Conservation (phyloP, 2,113 vertebrate species). For the Romanogobio albipinnatus region DNA sequence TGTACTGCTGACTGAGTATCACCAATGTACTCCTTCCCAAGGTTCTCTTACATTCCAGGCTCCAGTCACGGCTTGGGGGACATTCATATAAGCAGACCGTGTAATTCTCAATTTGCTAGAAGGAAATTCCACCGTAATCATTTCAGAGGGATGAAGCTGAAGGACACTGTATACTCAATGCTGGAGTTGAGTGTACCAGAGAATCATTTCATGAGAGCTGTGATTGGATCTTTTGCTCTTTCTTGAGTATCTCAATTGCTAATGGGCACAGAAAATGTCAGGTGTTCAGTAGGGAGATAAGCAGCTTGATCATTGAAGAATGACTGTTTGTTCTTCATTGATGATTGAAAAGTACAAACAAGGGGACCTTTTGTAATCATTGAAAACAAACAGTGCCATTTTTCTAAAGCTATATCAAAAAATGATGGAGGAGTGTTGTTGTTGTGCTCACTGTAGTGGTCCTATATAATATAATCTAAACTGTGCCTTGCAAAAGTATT, state of each 20-base stretch:
- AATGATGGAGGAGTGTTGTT: no score
- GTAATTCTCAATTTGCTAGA: conserved; percentile 39
- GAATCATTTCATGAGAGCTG: not conserved
- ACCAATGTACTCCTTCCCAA: conserved; percentile 29
- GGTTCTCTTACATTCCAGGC: conserved; percentile 28
- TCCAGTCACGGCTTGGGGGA: conserved; percentile 23
- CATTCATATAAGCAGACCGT: conserved; percentile 45
- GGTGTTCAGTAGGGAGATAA: not conserved
- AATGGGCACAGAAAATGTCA: not conserved
- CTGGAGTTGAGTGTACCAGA: conserved; percentile 4
- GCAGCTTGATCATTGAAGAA: not conserved
- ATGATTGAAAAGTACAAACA: not conserved
- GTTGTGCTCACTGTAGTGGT: no score
- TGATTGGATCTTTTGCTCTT: not conserved
- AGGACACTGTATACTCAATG: not conserved
- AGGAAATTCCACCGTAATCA: conserved; percentile 49
- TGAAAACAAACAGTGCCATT: not conserved
- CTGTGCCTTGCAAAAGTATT: no score
- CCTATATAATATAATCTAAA: no score
- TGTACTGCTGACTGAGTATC: conserved; percentile 35
- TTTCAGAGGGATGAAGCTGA: conserved; percentile 22
- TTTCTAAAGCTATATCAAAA: no score
- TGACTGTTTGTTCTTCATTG: not conserved
- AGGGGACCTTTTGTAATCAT: not conserved
- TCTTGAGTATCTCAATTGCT: not conserved